Evolutionary conservation across 2,888 invertebrate species (phyloP).

Genomic region (Cephus pulcher): DNA sequence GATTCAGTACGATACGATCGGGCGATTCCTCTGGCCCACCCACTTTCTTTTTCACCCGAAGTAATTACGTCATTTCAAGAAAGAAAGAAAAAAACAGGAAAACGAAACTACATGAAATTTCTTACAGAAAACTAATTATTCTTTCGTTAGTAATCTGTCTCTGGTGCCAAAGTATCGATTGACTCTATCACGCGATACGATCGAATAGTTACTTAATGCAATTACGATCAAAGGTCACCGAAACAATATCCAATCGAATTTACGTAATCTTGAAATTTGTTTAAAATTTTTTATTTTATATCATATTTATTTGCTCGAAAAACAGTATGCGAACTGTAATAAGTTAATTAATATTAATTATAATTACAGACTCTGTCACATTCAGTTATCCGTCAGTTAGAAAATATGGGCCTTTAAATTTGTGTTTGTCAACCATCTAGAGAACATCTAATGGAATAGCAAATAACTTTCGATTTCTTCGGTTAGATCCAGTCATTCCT

Average conservation of each 20-base stretch:
- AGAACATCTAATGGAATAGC: constrained; percentile 28
- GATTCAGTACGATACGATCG: not conserved
- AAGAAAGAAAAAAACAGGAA: not conserved
- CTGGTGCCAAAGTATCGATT: not conserved
- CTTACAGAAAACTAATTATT: not conserved
- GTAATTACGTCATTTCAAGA: not conserved
- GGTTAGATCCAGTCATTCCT: constrained; percentile 5
- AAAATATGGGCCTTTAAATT: not conserved
- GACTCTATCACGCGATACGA: not conserved
- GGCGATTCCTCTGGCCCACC: not conserved
- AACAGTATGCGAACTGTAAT: not conserved
- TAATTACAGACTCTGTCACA: not conserved
- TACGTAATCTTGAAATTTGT: not conserved
- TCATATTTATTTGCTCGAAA: not conserved
- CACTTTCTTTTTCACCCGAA: not conserved
- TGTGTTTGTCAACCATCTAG: constrained; percentile 16
- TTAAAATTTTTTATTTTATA: not conserved
- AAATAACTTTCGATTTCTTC: constrained; percentile 47
- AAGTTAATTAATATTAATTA: not conserved
- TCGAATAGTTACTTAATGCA: not conserved
- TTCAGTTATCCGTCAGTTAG: not conserved
- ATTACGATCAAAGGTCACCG: not conserved
- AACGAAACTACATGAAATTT: not conserved
- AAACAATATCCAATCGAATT: not conserved
- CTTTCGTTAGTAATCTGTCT: not conserved